Evolutionary conservation across 2,113 vertebrate genomes (phyloP).

Genomic region (Halcyon malimbica): DNA sequence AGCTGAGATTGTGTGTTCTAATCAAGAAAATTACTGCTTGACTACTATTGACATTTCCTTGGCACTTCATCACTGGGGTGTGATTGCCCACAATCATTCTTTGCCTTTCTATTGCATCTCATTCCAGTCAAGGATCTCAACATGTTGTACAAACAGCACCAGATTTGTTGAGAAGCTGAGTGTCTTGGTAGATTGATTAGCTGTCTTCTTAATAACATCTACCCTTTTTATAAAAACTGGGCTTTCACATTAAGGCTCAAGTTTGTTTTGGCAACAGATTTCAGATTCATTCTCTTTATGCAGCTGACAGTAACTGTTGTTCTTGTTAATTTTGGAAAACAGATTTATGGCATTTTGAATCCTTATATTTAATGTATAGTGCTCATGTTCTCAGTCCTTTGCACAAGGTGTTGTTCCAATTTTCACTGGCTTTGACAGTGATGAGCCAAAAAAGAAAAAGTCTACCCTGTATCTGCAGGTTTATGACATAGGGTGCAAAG

Average conservation of each 20-base stretch:
- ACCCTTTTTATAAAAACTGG: constrained; percentile 1
- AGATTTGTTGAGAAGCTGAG: not conserved
- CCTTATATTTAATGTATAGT: not conserved
- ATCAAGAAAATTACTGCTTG: constrained; percentile 36
- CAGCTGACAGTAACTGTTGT: not conserved
- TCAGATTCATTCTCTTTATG: constrained; percentile 1
- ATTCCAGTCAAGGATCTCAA: not conserved
- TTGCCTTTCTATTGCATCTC: not conserved
- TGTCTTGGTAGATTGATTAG: constrained; percentile 44
- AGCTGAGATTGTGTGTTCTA: not conserved
- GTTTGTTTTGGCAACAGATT: constrained; percentile 21
- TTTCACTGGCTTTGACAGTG: not conserved
- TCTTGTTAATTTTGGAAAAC: not conserved
- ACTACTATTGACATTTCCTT: constrained; percentile 22
- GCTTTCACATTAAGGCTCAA: not conserved
- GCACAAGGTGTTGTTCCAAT: accelerated
- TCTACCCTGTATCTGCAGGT: not conserved
- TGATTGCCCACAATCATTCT: constrained; percentile 31
- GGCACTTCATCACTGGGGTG: not conserved
- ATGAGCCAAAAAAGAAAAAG: not conserved
- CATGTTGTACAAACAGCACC: not conserved
- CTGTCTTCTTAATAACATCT: constrained; percentile 9
- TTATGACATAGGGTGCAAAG: not conserved
- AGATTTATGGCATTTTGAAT: not conserved
- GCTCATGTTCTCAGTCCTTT: not conserved